These are phyloP conservation scores for Subacronicta megacephala DNA, from an alignment of 2,888 invertebrate genomes.

Conservation along the genomic window DNA sequence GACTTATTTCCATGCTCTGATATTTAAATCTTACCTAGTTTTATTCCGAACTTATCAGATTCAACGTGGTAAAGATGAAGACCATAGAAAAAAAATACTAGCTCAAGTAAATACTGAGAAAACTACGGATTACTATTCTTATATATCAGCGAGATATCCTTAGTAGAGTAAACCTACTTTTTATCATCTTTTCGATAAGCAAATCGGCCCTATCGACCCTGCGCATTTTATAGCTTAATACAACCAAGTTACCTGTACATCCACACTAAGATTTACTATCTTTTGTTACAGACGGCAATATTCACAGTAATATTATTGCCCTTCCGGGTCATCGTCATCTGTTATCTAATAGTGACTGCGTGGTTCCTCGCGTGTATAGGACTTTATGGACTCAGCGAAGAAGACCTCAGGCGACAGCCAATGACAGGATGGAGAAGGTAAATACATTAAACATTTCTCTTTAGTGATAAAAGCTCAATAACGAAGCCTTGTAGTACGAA, in stretches of 20 bases:
- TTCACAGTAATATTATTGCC: conserved; percentile 96
- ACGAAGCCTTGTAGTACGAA: conserved; percentile 43
- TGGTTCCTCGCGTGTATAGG: conserved; percentile 96
- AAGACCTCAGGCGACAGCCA: conserved; percentile 94
- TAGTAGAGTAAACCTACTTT: too few relatives aligned
- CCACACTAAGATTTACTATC: conserved; percentile 16
- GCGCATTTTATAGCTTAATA: too few relatives aligned
- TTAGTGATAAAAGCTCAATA: neutral
- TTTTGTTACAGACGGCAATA: conserved; percentile 94
- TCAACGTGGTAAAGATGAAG: too few relatives aligned
- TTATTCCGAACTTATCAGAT: too few relatives aligned
- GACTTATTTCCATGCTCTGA: too few relatives aligned
- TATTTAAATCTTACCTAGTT: too few relatives aligned
- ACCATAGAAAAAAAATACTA: too few relatives aligned
- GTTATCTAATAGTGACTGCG: conserved; percentile 93
- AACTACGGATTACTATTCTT: too few relatives aligned
- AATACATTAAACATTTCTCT: neutral
- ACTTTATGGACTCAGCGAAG: conserved; percentile 94
- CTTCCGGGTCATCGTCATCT: conserved; percentile 93
- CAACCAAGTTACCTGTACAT: neutral
- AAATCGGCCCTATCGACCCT: too few relatives aligned
- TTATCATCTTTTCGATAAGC: too few relatives aligned
- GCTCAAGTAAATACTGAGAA: too few relatives aligned
- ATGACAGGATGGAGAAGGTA: conserved; percentile 97
- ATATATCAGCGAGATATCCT: too few relatives aligned